phyloP scores from a whole-genome alignment of 2,888 invertebrate genomes.

The Noctuana brunneofusca region DNA sequence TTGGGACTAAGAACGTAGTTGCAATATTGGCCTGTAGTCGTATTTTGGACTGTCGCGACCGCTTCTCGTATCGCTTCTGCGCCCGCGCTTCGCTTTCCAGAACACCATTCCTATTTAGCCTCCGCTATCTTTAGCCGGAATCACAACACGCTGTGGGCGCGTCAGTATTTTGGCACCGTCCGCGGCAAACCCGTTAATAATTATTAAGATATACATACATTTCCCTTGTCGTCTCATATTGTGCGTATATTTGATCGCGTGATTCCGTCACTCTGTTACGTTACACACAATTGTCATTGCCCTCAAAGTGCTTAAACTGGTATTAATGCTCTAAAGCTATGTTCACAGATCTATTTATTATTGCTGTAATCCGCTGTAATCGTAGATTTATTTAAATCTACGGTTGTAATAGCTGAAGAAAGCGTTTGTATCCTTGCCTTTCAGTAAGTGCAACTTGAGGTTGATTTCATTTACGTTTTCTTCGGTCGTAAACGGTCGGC shows the following conservation, averaged over 20 bases:
- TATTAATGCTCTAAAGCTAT: constrained; percentile 20
- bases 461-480: too few relatives aligned
- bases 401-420: neutral
- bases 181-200: constrained; percentile 43
- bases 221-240: constrained; percentile 47
- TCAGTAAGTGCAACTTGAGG: too few relatives aligned
- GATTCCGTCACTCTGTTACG: constrained; percentile 41
- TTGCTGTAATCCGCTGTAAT: neutral
- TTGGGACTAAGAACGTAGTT: too few relatives aligned
- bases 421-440: neutral
- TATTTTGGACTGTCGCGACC: too few relatives aligned
- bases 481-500: too few relatives aligned
- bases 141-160: constrained; percentile 41
- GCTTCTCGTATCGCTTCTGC: constrained; percentile 4
- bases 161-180: constrained; percentile 39
- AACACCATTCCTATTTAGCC: constrained; percentile 2
- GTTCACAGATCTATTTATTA: neutral
- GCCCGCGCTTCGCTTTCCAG: constrained; percentile 9
- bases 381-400: neutral
- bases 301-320: constrained; percentile 22
- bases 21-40: too few relatives aligned
- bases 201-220: constrained; percentile 46
- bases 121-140: constrained; percentile 52
- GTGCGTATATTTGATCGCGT: constrained; percentile 44
- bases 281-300: constrained; percentile 27